Conservation (phyloP, 2,888 invertebrate species). For the Cyrtodaria siliqua region DNA sequence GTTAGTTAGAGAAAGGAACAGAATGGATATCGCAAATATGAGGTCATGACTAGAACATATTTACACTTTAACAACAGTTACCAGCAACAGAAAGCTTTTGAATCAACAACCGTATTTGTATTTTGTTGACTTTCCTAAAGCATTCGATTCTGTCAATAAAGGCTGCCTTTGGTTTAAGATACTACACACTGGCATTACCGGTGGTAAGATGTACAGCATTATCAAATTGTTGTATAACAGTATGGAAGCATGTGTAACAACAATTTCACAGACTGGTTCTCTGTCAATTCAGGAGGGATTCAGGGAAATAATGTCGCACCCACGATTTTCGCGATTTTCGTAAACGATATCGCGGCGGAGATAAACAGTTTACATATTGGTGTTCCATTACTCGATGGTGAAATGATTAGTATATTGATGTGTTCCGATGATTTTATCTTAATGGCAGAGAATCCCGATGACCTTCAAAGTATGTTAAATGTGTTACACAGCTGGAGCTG, state of each 20-base stretch:
- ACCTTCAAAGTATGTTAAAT: no score
- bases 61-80: slow-evolving; percentile 6
- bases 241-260: neutral
- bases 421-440: no score
- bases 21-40: slow-evolving; percentile 14
- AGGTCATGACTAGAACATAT: slow-evolving; percentile 17
- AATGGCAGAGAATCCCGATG: no score
- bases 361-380: no score
- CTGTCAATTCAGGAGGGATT: neutral
- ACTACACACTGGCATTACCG: neutral
- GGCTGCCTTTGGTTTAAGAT: slow-evolving; percentile 23
- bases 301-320: no score
- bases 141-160: slow-evolving; percentile 12
- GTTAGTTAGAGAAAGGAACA: no score
- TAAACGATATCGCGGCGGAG: no score
- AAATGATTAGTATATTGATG: no score
- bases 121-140: slow-evolving; percentile 11
- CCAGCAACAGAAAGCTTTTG: slow-evolving; percentile 6
- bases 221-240: neutral
- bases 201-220: neutral
- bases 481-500: no score
- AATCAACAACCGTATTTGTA: neutral
- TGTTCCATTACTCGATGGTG: no score
- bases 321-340: no score
- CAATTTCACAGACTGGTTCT: neutral